These are phyloP conservation scores for Typhlomys cinereus DNA, from an alignment of 2,113 vertebrate genomes.

Conservation along the genomic window DNA sequence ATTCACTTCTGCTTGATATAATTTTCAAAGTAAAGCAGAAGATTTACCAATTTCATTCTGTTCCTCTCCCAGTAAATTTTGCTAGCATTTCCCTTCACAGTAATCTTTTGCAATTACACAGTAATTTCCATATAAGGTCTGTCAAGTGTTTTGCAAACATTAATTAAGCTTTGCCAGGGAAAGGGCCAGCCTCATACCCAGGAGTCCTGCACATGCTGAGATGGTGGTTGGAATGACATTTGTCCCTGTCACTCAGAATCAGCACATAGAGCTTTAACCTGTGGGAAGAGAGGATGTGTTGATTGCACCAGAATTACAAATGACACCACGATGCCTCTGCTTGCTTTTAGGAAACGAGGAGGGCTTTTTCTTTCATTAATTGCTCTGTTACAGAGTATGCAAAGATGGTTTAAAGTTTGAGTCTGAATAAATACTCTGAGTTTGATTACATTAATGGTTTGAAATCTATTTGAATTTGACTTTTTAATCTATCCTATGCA, in stretches of 20 bases:
- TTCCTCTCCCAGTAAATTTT: conserved; percentile 48
- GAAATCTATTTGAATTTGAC: conserved; percentile 17
- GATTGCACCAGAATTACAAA: conserved; percentile 60
- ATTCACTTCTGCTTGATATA: conserved; percentile 36
- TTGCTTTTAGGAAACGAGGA: not conserved
- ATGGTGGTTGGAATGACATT: conserved; percentile 53
- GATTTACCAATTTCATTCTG: conserved; percentile 30
- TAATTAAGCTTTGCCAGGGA: conserved; percentile 66
- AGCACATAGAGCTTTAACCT: conserved; percentile 31
- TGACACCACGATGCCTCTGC: not conserved
- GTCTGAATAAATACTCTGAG: not conserved
- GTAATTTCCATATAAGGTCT: conserved; percentile 42
- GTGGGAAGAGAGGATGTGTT: conserved; percentile 43
- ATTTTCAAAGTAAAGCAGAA: conserved; percentile 53
- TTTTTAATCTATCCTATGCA: not conserved
- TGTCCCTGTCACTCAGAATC: conserved; percentile 67
- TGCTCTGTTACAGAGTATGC: not conserved
- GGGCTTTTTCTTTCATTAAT: not conserved
- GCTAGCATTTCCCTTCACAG: not conserved
- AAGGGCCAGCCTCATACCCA: not conserved
- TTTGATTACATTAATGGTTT: conserved; percentile 11
- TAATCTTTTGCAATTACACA: conserved; percentile 54
- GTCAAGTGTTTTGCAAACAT: conserved; percentile 62
- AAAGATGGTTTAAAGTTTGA: conserved; percentile 13
- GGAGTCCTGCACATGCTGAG: conserved; percentile 13